These are phyloP conservation scores for Drosophila mauritiana DNA, from an alignment of 1,140 invertebrate species.

Conservation along the genomic window DNA sequence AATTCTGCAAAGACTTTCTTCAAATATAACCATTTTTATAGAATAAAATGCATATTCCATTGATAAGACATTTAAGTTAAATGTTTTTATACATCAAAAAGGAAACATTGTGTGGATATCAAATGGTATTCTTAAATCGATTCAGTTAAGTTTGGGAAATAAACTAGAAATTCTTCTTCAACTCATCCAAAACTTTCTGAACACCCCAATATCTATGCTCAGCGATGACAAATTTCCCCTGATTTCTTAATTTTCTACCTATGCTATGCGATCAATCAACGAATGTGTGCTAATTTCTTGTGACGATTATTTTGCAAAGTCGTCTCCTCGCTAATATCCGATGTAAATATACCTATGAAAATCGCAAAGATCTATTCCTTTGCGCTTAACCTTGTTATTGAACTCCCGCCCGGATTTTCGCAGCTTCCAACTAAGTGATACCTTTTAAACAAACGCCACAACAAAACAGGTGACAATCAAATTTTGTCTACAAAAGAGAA, in stretches of 20 bases:
- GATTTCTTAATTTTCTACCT: constrained; percentile 48
- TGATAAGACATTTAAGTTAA: too few species aligned
- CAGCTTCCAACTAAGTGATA: constrained; percentile 56
- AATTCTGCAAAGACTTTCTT: too few species aligned
- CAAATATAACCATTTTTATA: too few species aligned
- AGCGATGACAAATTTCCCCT: constrained; percentile 14
- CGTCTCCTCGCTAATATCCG: constrained; percentile 34
- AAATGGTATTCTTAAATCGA: too few species aligned
- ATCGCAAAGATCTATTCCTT: constrained; percentile 26
- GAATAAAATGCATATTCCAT: too few species aligned
- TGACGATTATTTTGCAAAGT: constrained; percentile 63
- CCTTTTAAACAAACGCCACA: constrained; percentile 47
- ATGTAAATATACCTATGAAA: constrained; percentile 46
- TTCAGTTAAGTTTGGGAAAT: too few species aligned
- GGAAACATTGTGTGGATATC: too few species aligned
- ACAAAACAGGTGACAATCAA: constrained; percentile 62
- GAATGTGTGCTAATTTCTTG: constrained; percentile 64
- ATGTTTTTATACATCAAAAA: too few species aligned
- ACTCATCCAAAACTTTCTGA: not conserved
- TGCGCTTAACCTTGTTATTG: constrained; percentile 72
- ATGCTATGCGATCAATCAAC: constrained; percentile 41
- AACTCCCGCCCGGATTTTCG: constrained; percentile 50
- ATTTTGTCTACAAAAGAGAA: constrained; percentile 43
- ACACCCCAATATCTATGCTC: constrained; percentile 13
- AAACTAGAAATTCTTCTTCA: too few species aligned